These are phyloP conservation scores for Hydroisotoma schaefferi DNA, from an alignment of 2,888 invertebrate genomes.

Conservation along the genomic window DNA sequence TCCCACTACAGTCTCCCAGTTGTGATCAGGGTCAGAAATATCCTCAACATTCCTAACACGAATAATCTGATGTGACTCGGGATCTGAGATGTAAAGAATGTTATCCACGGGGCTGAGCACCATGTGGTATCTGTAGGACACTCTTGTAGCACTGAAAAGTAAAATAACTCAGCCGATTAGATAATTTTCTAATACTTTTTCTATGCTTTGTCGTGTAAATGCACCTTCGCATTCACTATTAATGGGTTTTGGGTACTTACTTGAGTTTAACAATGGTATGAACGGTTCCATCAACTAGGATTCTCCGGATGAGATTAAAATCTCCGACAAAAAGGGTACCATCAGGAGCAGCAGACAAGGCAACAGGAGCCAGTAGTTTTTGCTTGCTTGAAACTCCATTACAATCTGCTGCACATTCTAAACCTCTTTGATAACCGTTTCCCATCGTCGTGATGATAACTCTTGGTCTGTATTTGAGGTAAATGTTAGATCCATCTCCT, in stretches of 20 bases:
- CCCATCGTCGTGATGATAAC: conserved; percentile 89
- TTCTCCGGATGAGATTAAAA: conserved; percentile 86
- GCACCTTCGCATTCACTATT: not conserved
- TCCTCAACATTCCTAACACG: conserved; percentile 78
- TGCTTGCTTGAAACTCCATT: conserved; percentile 75
- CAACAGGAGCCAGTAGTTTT: conserved; percentile 84
- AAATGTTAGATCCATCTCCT: conserved; percentile 94
- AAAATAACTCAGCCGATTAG: conserved; percentile 2
- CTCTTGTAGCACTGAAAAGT: conserved; percentile 74
- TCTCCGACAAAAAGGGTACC: conserved; percentile 94
- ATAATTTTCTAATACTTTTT: not conserved
- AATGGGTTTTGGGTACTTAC: conserved; percentile 58
- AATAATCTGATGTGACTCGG: conserved; percentile 90
- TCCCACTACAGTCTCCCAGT: conserved; percentile 93
- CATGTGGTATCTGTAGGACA: conserved; percentile 95
- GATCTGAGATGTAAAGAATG: conserved; percentile 90
- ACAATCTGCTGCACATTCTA: conserved; percentile 75
- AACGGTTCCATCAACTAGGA: conserved; percentile 78
- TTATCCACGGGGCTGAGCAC: conserved; percentile 92
- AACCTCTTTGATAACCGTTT: conserved; percentile 80
- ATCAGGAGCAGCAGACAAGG: conserved; percentile 84
- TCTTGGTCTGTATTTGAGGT: conserved; percentile 85
- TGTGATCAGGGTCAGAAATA: conserved; percentile 79
- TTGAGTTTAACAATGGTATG: conserved; percentile 74
- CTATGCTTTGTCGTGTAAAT: conserved; percentile 3